phyloP scores from a whole-genome alignment of 2,113 vertebrate species.

The Dipodomys merriami region DNA sequence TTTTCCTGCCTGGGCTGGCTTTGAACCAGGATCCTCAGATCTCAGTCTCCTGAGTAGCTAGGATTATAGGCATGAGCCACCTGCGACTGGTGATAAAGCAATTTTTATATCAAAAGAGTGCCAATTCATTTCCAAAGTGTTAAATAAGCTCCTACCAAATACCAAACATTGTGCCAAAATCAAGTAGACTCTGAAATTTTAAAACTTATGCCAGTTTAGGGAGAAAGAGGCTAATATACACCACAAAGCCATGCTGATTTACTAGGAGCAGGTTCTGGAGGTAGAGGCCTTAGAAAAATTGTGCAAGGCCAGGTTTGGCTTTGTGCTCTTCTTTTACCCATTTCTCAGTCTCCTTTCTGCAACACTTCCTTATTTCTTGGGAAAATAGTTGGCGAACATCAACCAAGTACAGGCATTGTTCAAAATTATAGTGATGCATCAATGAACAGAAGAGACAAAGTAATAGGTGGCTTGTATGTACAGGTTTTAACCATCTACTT shows the following conservation, averaged over 20 bases:
- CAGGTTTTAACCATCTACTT: slow-evolving; percentile 8
- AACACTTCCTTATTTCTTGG: neutral
- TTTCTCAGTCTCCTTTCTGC: neutral
- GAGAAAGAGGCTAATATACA: neutral
- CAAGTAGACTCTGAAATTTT: neutral
- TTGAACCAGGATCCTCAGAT: too few relatives aligned
- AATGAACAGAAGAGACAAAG: neutral
- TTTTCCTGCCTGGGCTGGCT: too few relatives aligned
- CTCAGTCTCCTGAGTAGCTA: too few relatives aligned
- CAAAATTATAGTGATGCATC: neutral
- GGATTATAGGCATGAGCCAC: too few relatives aligned
- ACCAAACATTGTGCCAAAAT: neutral
- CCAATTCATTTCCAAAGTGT: neutral
- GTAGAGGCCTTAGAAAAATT: neutral
- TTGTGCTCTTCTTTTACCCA: neutral
- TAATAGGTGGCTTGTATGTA: neutral
- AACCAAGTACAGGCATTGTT: neutral
- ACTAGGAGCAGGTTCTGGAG: neutral
- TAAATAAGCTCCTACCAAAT: slow-evolving; percentile 4
- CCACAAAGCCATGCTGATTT: neutral
- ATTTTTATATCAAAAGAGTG: neutral
- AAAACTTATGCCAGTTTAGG: neutral
- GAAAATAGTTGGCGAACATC: neutral
- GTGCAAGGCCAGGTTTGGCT: neutral
- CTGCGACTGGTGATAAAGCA: neutral